Evolutionary conservation across 2,888 invertebrate genomes (phyloP).

Genomic region (Neocrepidodera transversa): DNA sequence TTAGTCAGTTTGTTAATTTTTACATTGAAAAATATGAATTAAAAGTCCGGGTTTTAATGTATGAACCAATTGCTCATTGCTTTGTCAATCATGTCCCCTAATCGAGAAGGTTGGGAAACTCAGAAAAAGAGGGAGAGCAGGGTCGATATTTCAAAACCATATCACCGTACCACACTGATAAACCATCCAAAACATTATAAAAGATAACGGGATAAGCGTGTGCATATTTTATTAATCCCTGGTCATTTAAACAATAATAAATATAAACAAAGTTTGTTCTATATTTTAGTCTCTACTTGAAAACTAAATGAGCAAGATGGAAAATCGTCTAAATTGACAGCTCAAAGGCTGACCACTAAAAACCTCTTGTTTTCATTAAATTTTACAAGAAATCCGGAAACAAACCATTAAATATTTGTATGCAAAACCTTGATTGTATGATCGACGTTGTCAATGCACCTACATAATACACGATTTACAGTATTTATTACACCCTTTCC

Average conservation of each 20-base stretch:
- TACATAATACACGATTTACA: constrained; percentile 31
- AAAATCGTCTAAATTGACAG: constrained; percentile 39
- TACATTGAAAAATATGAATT: not conserved
- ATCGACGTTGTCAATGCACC: constrained; percentile 29
- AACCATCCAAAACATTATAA: constrained; percentile 18
- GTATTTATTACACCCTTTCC: constrained; percentile 50
- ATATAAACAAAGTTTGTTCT: constrained; percentile 14
- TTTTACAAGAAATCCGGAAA: not conserved
- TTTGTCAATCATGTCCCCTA: constrained; percentile 27
- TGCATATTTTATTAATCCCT: too few relatives aligned
- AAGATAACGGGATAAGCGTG: constrained; percentile 15
- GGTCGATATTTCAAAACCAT: constrained; percentile 39
- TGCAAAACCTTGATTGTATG: constrained; percentile 14
- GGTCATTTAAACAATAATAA: too few relatives aligned
- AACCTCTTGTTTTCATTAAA: constrained; percentile 19
- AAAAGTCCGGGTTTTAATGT: not conserved
- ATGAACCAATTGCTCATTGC: constrained; percentile 13
- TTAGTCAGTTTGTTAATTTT: too few relatives aligned
- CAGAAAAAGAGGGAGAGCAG: constrained; percentile 30
- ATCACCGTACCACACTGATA: constrained; percentile 33
- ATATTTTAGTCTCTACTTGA: constrained; percentile 19
- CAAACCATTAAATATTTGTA: constrained; percentile 3
- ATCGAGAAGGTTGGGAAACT: constrained; percentile 25
- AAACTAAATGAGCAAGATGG: constrained; percentile 34
- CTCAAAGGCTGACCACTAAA: constrained; percentile 15